Conservation (phyloP, 2,797 vertebrate species). For the Eulemur coronatus region DNA sequence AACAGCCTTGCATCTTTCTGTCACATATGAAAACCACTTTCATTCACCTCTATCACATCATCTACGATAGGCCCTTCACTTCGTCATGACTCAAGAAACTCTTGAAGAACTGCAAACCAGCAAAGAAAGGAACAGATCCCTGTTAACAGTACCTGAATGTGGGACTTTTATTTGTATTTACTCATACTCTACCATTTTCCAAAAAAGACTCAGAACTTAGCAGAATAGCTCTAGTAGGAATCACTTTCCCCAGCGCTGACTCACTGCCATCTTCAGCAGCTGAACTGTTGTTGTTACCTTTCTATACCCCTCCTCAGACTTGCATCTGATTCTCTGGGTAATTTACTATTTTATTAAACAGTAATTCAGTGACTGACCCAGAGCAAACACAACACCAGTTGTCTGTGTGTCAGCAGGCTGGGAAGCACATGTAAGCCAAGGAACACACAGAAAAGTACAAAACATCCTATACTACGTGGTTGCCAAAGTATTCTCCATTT, state of each 20-base stretch:
- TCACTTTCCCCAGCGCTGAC: not conserved
- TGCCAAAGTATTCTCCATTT: too few species aligned
- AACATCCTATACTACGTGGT: rapidly evolving
- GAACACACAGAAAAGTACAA: not conserved
- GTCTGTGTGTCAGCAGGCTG: not conserved
- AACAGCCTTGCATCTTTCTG: not conserved
- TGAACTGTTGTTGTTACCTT: not conserved
- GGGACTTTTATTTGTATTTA: not conserved
- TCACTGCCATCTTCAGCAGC: not conserved
- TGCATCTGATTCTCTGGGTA: not conserved
- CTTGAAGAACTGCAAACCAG: not conserved
- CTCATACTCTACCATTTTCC: not conserved
- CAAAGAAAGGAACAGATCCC: not conserved
- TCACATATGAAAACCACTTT: not conserved
- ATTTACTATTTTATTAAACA: not conserved
- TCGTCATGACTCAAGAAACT: not conserved
- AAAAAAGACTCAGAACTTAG: not conserved
- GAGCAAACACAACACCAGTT: not conserved
- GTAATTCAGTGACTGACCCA: not conserved
- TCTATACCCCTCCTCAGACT: not conserved
- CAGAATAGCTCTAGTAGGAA: not conserved
- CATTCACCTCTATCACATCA: not conserved
- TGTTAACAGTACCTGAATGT: not conserved
- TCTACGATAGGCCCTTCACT: not conserved
- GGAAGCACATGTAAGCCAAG: not conserved